Evolutionary conservation across 2,797 vertebrate species (phyloP), one percentile per base, ranked within the genome.

Genomic region (Percopsis omiscomaycus): DNA sequence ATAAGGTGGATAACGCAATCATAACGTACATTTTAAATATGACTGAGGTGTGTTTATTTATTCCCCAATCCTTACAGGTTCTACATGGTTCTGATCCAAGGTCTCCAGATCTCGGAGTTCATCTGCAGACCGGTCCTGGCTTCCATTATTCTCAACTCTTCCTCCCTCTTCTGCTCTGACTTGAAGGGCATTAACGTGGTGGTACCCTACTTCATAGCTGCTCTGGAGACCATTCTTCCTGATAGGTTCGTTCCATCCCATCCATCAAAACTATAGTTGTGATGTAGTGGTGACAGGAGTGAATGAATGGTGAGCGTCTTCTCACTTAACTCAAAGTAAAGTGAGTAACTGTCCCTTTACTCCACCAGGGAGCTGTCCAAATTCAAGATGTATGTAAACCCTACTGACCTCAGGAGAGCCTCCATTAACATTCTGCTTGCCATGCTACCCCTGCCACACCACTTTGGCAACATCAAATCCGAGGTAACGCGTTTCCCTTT

Each of bases 61-160:
- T 71, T 22, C 44, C 22, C 22, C 37, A 42, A 42, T 42, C 37
- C 37, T 83, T 75, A 63, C 85, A 98, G 96, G 90, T 98, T 98
- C 93, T 98, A 98, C 92, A 97, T 98, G 96, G 94, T 96, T 89
- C 93, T 98, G 89, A 96, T 98, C 91, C 96, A 98, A 90, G 96
- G 96, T 86, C 94, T 98, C 84, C 96, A 98, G 93, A 97, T 98
- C 87, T 94, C 93, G 2, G 96, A 98, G 84, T 98, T 94, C 77
- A 83, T 97, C 81, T 98, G 96, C 71, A 93, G 97, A 71, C 96
- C 96, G 0, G 96, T 98, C 68, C 90, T 98, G 84, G 96, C 96
- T 84, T 97, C 94, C 73, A 93, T 98, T 85, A 96, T 98, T 85
- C 93, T 98, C 81, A 98, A 98, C 89, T 98, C 96, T 56, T 95